phyloP scores from a whole-genome alignment of 1,140 invertebrate genomes.

The Fopius arisanus region DNA sequence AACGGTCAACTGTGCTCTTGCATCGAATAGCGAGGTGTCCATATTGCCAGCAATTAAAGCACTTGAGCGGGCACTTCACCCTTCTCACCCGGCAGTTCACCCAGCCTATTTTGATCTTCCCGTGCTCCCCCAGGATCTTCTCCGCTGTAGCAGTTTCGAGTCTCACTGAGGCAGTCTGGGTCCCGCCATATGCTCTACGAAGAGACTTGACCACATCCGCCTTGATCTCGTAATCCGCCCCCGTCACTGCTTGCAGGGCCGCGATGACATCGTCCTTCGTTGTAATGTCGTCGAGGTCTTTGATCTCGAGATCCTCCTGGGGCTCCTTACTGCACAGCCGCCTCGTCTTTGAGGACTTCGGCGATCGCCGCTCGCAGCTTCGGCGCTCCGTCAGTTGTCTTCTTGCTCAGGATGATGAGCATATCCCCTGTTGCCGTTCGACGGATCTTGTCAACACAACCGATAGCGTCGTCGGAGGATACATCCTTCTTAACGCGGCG shows the following conservation, averaged over 20 bases:
- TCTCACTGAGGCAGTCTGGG: not conserved
- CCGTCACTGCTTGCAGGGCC: not conserved
- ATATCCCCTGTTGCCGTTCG: not conserved
- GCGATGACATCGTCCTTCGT: not conserved
- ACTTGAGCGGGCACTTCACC: not conserved
- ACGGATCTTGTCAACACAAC: slow-evolving; percentile 11
- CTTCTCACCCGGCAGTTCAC: not conserved
- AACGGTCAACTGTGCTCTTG: not conserved
- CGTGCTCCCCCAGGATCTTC: not conserved
- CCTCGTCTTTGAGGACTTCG: not conserved
- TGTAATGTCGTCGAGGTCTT: not conserved
- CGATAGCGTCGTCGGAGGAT: not conserved
- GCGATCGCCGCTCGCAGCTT: not conserved
- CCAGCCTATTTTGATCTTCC: slow-evolving; percentile 21
- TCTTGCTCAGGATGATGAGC: not conserved
- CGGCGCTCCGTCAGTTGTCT: not conserved
- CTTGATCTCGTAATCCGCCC: not conserved
- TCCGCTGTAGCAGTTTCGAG: not conserved
- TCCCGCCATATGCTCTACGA: slow-evolving; percentile 4
- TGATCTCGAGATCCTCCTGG: not conserved
- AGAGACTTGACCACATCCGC: not conserved
- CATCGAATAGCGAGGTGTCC: not conserved
- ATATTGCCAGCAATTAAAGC: slow-evolving; percentile 20
- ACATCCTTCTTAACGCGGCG: not conserved
- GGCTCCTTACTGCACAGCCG: not conserved